Conservation (phyloP, 2,797 vertebrate genomes). For the Salarias fasciatus region DNA sequence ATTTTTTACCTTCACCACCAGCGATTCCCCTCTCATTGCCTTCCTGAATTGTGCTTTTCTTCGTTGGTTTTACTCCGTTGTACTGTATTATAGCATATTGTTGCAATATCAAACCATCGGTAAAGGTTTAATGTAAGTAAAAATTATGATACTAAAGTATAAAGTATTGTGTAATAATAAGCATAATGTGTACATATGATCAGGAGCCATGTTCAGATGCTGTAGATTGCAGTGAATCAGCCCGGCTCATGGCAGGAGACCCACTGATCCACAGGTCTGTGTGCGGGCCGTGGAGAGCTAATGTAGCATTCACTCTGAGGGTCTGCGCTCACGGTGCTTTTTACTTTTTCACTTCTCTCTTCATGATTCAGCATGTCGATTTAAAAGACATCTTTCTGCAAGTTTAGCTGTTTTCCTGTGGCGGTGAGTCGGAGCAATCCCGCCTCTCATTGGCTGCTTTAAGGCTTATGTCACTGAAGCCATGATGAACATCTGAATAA, state of each 20-base stretch:
- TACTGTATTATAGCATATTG: conserved; percentile 48
- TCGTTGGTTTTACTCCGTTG: conserved; percentile 32
- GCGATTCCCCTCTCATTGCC: conserved; percentile 15
- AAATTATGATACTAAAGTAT: background rate
- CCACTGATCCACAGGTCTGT: background rate
- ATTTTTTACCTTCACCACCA: conserved; percentile 21
- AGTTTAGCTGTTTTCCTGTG: too few species aligned
- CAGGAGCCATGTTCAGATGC: conserved; percentile 14
- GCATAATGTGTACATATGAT: conserved; percentile 1
- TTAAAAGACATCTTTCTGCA: too few species aligned
- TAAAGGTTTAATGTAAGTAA: conserved; percentile 11
- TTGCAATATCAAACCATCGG: conserved; percentile 41
- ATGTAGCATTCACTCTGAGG: background rate
- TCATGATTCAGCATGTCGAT: too few species aligned
- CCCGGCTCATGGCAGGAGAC: background rate
- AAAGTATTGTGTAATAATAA: background rate
- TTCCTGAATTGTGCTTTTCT: conserved; percentile 20
- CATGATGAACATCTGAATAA: too few species aligned
- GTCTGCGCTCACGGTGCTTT: background rate
- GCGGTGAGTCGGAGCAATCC: too few species aligned
- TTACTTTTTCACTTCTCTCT: too few species aligned
- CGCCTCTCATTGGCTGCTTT: too few species aligned
- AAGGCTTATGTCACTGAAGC: too few species aligned
- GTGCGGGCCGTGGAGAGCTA: background rate
- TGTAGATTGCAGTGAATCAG: conserved; percentile 8